Evolutionary conservation across 2,797 vertebrate species (phyloP), one percentile per base, ranked within the genome.

Genomic region (Masticophis lateralis): DNA sequence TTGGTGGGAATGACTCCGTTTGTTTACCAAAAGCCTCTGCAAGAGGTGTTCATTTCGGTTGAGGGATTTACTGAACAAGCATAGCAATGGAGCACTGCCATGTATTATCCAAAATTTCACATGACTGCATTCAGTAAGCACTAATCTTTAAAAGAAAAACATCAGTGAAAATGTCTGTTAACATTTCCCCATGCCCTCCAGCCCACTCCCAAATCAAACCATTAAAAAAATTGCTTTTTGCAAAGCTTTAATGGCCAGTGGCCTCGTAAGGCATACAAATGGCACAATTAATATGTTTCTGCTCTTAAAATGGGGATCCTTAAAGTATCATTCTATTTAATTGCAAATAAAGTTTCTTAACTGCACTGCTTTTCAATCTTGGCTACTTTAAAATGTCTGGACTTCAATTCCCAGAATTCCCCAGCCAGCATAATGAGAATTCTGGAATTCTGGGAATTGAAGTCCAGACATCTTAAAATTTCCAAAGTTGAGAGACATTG

Each of bases 41-140:
- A 92, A 92, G 94, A 97, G 96, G 96, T 97, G 96, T 96, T 97
- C 96, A 94, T 97, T 97, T 97, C 96, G 97, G 95, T 92, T 93
- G 94, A 93, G 94, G 96, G 96, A 92, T 95, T 95, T 94, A 88
- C n/a, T 96, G 94, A 93, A 90, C 94, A 95, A 96, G 96, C 89
- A 94, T 95, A 0, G 0, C 87, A 94, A 94, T 0, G 0, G 74
- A 94, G 89, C 92, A 94, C 94, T 95, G 95, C 96, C 97, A 96
- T 97, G 95, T 96, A 95, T 92, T 94, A 96, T 96, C 95, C 95
- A 96, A 96, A 97, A 95, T 95, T 96, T 97, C 96, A 95, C 95
- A 96, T 95, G 95, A 94, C 94, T 90, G 91, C 86, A 95, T 96
- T 96, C 96, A 97, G 97, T 96, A 96, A 95, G 91, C 90, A 94